A percentile compares a stretch with the other conserved stretches of the same genome.
Conservation (phyloP, 2,113 vertebrate genomes). For the Gavia stellata region DNA sequence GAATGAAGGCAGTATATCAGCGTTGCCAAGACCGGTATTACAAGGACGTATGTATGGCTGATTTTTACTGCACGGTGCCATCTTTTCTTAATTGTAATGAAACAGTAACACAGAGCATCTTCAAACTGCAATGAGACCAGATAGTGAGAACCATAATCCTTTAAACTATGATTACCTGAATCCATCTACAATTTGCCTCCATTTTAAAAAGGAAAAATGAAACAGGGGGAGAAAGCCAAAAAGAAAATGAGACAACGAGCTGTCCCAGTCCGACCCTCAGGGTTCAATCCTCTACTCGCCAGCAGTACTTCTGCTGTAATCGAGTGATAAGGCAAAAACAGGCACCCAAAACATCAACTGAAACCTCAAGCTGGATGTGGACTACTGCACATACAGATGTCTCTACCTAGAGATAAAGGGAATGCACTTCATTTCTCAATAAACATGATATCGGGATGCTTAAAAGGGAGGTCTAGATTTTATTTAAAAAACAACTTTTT, state of each 20-base stretch:
- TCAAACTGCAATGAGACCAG: background rate
- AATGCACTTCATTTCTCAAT: background rate
- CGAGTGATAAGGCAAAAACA: background rate
- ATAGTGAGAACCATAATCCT: background rate
- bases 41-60: background rate
- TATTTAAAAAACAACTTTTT: background rate
- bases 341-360: background rate
- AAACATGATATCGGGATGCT: background rate
- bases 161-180: background rate
- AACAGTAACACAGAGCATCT: background rate
- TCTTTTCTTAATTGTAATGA: background rate
- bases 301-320: background rate
- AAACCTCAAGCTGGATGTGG: background rate
- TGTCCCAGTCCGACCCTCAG: background rate
- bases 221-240: background rate
- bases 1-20: background rate
- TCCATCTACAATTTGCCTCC: background rate
- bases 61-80: background rate
- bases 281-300: background rate
- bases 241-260: background rate
- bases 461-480: background rate
- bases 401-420: background rate
- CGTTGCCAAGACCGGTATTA: fast-evolving
- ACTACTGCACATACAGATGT: background rate
- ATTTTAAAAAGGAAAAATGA: background rate